phyloP scores from a whole-genome alignment of 1,140 invertebrate species.

The Caenorhabditis remanei region DNA sequence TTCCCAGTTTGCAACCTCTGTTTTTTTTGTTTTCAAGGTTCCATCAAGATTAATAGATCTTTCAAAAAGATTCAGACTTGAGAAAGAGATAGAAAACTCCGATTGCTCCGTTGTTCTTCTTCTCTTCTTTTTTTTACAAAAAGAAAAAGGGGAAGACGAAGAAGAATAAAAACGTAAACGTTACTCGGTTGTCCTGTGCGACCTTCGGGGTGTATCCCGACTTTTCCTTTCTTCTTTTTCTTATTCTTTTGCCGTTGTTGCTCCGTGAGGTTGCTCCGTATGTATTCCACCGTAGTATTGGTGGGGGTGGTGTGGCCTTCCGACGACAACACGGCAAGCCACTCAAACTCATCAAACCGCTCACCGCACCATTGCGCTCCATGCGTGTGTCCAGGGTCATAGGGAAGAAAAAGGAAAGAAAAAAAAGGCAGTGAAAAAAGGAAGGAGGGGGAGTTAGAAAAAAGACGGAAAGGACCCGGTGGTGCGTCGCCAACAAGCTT shows the following conservation, averaged over 20 bases:
- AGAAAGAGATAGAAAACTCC: neutral
- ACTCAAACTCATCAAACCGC: constrained; percentile 56
- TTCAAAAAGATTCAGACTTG: neutral
- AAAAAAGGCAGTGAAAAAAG: constrained; percentile 32
- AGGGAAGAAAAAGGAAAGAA: neutral
- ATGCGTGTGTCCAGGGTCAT: constrained; percentile 47
- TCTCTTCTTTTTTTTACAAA: neutral
- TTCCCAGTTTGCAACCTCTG: too few relatives aligned
- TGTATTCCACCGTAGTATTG: neutral
- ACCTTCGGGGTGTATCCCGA: neutral
- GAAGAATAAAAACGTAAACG: neutral
- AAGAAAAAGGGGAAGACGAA: neutral
- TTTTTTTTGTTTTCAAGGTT: neutral
- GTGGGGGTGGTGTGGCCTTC: neutral
- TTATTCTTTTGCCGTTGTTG: neutral
- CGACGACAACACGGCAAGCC: constrained; percentile 48
- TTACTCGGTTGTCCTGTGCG: neutral
- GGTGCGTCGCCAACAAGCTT: constrained; percentile 8
- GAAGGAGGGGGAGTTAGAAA: constrained; percentile 7
- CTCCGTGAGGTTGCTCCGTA: neutral
- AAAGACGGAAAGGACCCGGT: constrained; percentile 34
- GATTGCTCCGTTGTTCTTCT: constrained; percentile 4
- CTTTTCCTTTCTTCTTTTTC: neutral
- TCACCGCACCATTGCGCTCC: constrained; percentile 52
- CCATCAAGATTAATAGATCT: neutral